Conservation (phyloP, 2,797 vertebrate genomes). For the Sebastes taczanowskii region DNA sequence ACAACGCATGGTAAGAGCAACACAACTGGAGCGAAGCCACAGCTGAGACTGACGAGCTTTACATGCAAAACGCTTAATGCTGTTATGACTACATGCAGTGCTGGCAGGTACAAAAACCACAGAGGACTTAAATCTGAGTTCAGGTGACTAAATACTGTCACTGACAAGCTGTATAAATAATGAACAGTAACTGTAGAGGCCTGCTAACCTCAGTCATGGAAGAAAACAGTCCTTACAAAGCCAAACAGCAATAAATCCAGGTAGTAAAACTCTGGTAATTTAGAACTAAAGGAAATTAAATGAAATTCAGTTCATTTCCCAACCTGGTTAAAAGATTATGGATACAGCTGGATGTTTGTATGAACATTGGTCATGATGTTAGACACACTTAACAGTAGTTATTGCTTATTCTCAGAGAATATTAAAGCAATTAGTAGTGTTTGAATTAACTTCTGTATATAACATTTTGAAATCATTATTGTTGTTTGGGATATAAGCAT, state of each 20-base stretch:
- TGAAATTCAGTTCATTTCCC: not conserved
- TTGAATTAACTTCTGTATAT: not conserved
- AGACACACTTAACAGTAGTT: not conserved
- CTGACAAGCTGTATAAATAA: not conserved
- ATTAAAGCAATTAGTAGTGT: not conserved
- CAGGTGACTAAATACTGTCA: not conserved
- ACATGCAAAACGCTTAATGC: not conserved
- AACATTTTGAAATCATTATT: not conserved
- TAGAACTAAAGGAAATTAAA: not conserved
- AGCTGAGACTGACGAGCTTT: not conserved
- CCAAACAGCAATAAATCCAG: not conserved
- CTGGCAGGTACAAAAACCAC: not conserved
- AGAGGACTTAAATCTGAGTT: not conserved
- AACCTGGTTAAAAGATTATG: not conserved
- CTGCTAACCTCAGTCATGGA: not conserved
- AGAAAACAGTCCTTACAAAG: not conserved
- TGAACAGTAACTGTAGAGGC: not conserved
- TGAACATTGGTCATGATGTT: not conserved
- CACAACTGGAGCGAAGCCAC: not conserved
- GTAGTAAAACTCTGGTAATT: not conserved
- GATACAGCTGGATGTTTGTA: not conserved
- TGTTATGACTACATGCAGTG: not conserved
- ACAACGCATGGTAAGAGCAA: constrained; percentile 64
- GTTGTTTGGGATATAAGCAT: too few relatives aligned
- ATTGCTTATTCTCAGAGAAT: not conserved